These are phyloP conservation scores for Chromis chromis DNA, from an alignment of 2,797 vertebrate species.

Conservation along the genomic window DNA sequence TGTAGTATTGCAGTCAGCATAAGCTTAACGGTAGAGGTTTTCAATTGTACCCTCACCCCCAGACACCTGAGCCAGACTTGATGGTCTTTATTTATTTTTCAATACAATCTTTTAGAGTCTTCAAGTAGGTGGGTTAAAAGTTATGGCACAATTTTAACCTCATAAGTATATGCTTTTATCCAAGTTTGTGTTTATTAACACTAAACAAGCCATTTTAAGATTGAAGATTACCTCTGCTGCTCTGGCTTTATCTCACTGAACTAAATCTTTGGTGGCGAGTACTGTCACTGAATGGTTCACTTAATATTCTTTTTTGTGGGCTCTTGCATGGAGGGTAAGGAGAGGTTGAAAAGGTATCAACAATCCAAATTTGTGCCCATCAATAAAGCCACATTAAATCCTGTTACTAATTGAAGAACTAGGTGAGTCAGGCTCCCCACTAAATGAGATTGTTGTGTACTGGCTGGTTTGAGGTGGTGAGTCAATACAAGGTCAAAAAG, in stretches of 20 bases:
- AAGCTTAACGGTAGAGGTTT: slow-evolving; percentile 52
- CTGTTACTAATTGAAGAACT: slow-evolving; percentile 2
- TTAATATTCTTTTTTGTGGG: slow-evolving; percentile 8
- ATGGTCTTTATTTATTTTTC: background rate
- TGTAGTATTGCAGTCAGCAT: background rate
- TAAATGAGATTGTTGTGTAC: slow-evolving; percentile 16
- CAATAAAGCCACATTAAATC: slow-evolving; percentile 25
- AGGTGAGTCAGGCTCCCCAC: slow-evolving; percentile 1
- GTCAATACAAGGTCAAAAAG: slow-evolving; percentile 25
- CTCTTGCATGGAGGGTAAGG: slow-evolving; percentile 22
- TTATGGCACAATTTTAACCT: background rate
- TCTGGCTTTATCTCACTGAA: slow-evolving; percentile 43
- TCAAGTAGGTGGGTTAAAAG: background rate
- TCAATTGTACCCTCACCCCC: background rate
- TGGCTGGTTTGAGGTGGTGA: slow-evolving; percentile 22
- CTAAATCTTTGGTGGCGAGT: slow-evolving; percentile 42
- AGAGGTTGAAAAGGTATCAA: slow-evolving; percentile 18
- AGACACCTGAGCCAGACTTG: background rate
- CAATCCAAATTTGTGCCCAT: slow-evolving; percentile 85
- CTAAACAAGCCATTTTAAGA: background rate
- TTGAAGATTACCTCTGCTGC: slow-evolving; percentile 57
- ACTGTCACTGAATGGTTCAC: slow-evolving; percentile 48
- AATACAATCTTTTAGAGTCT: background rate
- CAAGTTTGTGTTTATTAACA: background rate
- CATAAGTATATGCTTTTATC: background rate